A percentile compares a stretch with the other conserved stretches of the same genome.
Conservation (phyloP, 2,888 invertebrate species). For the Lepidonotus clava region DNA sequence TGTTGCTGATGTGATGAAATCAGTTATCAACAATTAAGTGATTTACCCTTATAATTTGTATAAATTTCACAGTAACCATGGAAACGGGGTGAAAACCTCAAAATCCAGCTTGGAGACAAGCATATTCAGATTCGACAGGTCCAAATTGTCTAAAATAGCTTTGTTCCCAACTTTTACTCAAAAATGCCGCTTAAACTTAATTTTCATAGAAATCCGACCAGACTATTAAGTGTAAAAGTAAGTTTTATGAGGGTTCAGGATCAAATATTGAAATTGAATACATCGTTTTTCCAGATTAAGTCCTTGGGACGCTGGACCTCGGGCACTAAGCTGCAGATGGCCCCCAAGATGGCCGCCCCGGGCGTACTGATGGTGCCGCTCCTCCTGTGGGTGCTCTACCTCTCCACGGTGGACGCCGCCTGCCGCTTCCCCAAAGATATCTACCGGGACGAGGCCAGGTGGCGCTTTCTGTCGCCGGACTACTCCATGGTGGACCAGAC, state of each 20-base stretch:
- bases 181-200: too few relatives aligned
- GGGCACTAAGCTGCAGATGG: background rate
- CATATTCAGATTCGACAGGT: too few relatives aligned
- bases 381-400: background rate
- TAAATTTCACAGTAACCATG: too few relatives aligned
- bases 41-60: too few relatives aligned
- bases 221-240: background rate
- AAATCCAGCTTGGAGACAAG: too few relatives aligned
- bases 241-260: background rate
- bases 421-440: conserved; percentile 18
- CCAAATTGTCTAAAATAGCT: too few relatives aligned
- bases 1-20: too few relatives aligned
- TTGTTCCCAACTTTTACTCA: too few relatives aligned
- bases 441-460: background rate
- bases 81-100: too few relatives aligned
- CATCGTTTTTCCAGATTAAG: background rate
- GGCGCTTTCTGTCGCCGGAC: conserved; percentile 47
- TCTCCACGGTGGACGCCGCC: background rate
- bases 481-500: background rate
- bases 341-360: background rate
- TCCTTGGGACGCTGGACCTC: background rate
- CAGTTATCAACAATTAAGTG: too few relatives aligned
- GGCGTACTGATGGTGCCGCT: background rate
- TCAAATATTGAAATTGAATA: background rate
- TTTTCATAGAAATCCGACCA: background rate